Percentiles rank a stretch among this genome's conserved stretches.
Conservation (phyloP, 2,113 vertebrate species). For the Epinephelus lanceolatus region DNA sequence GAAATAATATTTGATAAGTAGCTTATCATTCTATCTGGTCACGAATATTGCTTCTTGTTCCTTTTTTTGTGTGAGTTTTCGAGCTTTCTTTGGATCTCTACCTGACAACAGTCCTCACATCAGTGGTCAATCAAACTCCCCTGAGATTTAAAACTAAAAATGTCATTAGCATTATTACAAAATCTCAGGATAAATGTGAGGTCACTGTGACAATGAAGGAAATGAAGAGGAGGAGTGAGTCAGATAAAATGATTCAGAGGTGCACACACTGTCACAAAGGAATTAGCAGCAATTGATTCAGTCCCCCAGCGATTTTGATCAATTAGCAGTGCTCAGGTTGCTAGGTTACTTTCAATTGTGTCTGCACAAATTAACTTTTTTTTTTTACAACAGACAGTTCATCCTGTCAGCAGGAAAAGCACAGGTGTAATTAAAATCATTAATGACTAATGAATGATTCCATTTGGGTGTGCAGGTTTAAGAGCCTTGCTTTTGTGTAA, state of each 20-base stretch:
- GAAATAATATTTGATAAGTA: background rate
- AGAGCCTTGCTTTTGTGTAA: background rate
- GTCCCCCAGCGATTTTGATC: background rate
- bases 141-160: constrained; percentile 15
- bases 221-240: background rate
- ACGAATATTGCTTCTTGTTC: background rate
- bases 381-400: background rate
- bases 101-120: background rate
- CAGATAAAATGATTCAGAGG: constrained; percentile 23
- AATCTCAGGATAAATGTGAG: background rate
- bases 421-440: background rate
- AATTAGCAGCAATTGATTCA: background rate
- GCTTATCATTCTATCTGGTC: background rate
- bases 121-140: background rate
- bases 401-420: background rate
- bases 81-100: background rate
- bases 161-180: background rate
- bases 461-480: background rate
- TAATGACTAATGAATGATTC: background rate
- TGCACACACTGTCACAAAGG: background rate
- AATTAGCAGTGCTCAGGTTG: background rate
- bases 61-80: background rate
- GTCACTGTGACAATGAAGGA: constrained; percentile 8
- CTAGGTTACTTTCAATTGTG: background rate
- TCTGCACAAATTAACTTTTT: constrained; percentile 1